Evolutionary conservation across 2,797 vertebrate species (phyloP), one percentile per base, ranked within the genome.

Genomic region (Furcifer pardalis): DNA sequence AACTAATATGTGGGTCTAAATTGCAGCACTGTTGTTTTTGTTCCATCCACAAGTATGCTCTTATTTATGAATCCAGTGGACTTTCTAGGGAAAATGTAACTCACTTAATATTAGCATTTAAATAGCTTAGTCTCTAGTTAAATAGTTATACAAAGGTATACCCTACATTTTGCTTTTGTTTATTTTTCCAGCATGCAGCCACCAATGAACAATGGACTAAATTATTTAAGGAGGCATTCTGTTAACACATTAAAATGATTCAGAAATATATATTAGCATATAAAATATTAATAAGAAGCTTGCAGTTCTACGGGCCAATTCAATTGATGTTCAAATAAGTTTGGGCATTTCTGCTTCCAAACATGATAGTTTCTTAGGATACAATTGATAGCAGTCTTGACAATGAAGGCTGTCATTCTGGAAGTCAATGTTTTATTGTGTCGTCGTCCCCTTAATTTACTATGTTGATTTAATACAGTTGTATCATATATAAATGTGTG

Each of bases 251-350:
- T 92, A 95, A 94, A 83, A 90, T 68, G 91, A 88, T 88, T 92
- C 93, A 93, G 91, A 93, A 94, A 89, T 90, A 89, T 89, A 92
- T 89, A 93, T 92, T 90, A 92, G 81, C 88, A 84, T 81, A 93
- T 95, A 85, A 94, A 94, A 92, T 83, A 93, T 93, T 93, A 94
- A 93, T 93, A 82, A 81, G 80, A 66, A 87, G 56, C 87, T 92
- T 90, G 82, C 86, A 81, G 87, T 77, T 87, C 86, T 89, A 77
- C 60, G 69, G 88, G 79, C 84, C 76, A 85, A 87, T 62, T 82
- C 87, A 72, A 84, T 77, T 68, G 89, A 77, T 81, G 84, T 89
- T 91, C 79, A 77, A 85, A 91, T 87, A 90, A 79, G 42, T 84
- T 59, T 74, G 87, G 84, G 82, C 72, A 49, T 21, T 49, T 27